Evolutionary conservation across 2,113 vertebrate genomes (phyloP).

Genomic region (Rutilus rutilus): DNA sequence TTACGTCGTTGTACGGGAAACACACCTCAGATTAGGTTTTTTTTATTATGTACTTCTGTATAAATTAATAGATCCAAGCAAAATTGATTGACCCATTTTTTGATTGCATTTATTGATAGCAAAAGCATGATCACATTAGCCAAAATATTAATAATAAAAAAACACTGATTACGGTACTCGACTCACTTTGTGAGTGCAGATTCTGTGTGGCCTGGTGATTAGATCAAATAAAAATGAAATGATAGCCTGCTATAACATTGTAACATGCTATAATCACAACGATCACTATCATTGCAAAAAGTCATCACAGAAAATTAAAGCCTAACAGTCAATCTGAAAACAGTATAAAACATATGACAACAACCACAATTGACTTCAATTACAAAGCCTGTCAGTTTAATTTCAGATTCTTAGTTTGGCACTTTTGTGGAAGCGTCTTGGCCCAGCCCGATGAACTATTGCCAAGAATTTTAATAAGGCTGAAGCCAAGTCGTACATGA

Average conservation of each 20-base stretch:
- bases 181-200: background rate
- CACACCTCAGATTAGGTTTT: too few relatives aligned
- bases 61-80: too few relatives aligned
- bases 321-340: background rate
- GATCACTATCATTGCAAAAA: background rate
- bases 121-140: background rate
- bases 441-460: constrained; percentile 37
- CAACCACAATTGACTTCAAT: constrained; percentile 54
- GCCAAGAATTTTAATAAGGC: constrained; percentile 51
- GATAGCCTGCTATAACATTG: background rate
- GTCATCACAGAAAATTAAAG: constrained; percentile 1
- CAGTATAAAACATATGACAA: constrained; percentile 21
- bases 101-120: background rate
- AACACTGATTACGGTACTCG: background rate
- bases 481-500: constrained; percentile 41
- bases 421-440: constrained; percentile 38
- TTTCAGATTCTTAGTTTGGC: constrained; percentile 31
- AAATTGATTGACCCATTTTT: background rate
- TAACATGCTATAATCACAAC: background rate
- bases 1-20: too few relatives aligned
- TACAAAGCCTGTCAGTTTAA: constrained; percentile 49
- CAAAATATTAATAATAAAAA: background rate
- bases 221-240: background rate
- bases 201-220: constrained; percentile 6
- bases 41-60: too few relatives aligned